Conservation (phyloP, 2,797 vertebrate genomes). For the Bradypus variegatus region DNA sequence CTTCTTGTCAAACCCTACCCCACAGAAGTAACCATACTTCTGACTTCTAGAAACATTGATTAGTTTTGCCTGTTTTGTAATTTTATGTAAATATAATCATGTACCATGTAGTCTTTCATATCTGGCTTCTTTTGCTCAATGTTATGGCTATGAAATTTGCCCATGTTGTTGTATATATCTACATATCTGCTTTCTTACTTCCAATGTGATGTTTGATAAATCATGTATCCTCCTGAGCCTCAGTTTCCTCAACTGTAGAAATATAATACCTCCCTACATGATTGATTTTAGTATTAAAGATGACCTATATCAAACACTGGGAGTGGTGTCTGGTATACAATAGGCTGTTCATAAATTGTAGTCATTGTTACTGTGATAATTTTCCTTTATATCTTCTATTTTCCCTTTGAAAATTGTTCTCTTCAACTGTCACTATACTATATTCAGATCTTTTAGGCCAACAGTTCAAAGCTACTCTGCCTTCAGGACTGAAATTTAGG, state of each 20-base stretch:
- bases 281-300: background rate
- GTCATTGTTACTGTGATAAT: background rate
- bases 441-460: background rate
- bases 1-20: background rate
- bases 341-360: background rate
- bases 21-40: background rate
- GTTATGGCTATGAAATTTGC: background rate
- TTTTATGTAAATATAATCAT: background rate
- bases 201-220: background rate
- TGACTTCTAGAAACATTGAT: background rate
- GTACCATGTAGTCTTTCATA: background rate
- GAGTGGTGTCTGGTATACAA: background rate
- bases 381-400: background rate
- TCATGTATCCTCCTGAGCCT: background rate
- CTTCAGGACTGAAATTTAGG: conserved; percentile 24
- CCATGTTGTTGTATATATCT: background rate
- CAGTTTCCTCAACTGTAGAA: background rate
- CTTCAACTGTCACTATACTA: conserved; percentile 6
- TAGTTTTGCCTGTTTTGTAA: background rate
- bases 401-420: background rate
- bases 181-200: background rate
- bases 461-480: conserved; percentile 6
- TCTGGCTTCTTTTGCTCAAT: background rate
- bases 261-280: background rate
- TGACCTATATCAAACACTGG: background rate